phyloP scores from a whole-genome alignment of 2,797 vertebrate genomes.

The Decapterus maruadsi region DNA sequence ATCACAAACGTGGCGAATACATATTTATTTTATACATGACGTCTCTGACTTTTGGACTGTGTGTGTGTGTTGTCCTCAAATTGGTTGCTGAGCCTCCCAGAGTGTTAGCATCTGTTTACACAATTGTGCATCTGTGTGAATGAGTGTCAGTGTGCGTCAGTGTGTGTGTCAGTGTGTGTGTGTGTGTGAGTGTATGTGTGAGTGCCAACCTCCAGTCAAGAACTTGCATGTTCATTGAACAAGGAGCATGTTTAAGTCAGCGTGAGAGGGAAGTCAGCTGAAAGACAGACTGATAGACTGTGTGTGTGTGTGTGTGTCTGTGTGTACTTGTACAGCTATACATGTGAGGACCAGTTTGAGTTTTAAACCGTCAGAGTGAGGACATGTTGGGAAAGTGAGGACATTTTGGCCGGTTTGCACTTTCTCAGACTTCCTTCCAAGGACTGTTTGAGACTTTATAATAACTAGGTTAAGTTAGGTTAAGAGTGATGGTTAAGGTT shows the following conservation, averaged over 20 bases:
- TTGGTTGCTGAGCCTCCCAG: neutral
- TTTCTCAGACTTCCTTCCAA: too few species aligned
- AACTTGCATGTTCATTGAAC: constrained; percentile 50
- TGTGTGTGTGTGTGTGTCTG: constrained; percentile 26
- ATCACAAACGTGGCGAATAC: too few species aligned
- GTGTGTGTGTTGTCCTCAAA: constrained; percentile 1
- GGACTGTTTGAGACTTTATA: too few species aligned
- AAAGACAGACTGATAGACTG: constrained; percentile 29
- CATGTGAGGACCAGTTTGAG: too few species aligned
- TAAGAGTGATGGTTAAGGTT: too few species aligned
- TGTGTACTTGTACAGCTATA: neutral
- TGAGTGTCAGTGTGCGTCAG: neutral
- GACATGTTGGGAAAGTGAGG: too few species aligned
- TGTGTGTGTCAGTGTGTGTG: neutral
- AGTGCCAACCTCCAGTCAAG: constrained; percentile 26
- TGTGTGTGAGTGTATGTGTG: neutral
- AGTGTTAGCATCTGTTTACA: constrained; percentile 21
- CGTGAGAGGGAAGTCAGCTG: constrained; percentile 36
- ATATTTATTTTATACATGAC: too few species aligned
- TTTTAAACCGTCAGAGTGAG: too few species aligned
- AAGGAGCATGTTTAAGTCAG: constrained; percentile 61
- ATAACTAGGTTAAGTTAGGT: too few species aligned
- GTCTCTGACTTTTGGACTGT: too few species aligned
- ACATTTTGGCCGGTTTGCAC: too few species aligned
- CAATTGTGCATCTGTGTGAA: neutral